These are phyloP conservation scores for Trachops cirrhosus DNA, from an alignment of 2,797 vertebrate species.

Conservation along the genomic window DNA sequence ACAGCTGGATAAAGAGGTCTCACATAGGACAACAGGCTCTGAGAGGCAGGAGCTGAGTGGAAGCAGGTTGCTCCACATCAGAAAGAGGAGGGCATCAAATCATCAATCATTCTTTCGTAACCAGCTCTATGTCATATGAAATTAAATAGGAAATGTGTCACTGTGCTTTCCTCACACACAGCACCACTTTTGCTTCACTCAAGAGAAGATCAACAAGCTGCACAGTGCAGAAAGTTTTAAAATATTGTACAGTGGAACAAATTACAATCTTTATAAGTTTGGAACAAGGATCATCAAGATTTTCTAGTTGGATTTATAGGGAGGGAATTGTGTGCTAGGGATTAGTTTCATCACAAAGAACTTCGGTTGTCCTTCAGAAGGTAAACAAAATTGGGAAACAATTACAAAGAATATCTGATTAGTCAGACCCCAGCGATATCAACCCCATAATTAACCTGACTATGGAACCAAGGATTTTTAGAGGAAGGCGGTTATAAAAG, in stretches of 20 bases:
- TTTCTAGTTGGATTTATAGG: background rate
- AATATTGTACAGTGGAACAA: background rate
- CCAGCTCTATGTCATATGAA: background rate
- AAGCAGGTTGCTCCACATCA: background rate
- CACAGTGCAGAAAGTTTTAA: background rate
- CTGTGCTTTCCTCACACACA: background rate
- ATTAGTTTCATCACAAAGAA: background rate
- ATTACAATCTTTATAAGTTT: background rate
- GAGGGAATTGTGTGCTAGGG: background rate
- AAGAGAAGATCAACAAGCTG: background rate
- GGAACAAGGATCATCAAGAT: background rate
- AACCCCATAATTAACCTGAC: background rate
- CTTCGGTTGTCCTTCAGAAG: background rate
- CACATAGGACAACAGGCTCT: background rate
- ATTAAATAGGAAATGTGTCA: background rate
- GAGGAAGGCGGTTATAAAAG: background rate
- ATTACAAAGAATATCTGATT: slow-evolving; percentile 12
- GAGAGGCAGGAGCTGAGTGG: background rate
- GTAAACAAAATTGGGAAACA: background rate
- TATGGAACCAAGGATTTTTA: slow-evolving; percentile 7
- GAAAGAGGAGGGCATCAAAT: background rate
- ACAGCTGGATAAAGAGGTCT: background rate
- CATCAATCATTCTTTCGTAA: background rate
- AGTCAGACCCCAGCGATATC: background rate
- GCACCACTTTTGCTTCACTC: background rate